Evolutionary conservation across 2,797 vertebrate species (phyloP), one percentile per base, ranked within the genome.

Genomic region (Adelosebastes latens): DNA sequence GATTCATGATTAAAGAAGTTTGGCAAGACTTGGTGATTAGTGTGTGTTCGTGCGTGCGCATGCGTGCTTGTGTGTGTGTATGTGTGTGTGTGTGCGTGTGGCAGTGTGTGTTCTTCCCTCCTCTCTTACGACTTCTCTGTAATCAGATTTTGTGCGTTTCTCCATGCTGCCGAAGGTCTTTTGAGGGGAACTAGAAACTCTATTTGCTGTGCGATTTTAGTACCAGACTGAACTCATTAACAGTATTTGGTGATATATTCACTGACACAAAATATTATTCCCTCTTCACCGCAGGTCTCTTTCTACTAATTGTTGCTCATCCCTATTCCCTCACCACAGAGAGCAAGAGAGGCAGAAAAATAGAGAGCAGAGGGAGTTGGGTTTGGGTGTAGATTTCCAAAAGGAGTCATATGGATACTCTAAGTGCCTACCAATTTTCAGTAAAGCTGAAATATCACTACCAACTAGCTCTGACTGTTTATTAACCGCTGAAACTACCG

Each of bases 1-100:
- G 79, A 84, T 53, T 49, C 52, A 66, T 81, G 72, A 84, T 86
- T 79, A 80, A 80, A 85, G 69, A 79, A 24, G 46, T 77, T 87
- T 73, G 42, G 69, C 24, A 58, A 55, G 66, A 66, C 63, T 73
- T 18, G 32, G 42, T 78, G 77, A 81, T 85, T 56, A 39, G 39
- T 59, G 53, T 67, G 59, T 49, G 65, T 66, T 22, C 56, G 59
- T 64, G 75, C 36, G 34, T 27, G 8, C 24, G 24, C 16, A 42
- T 14, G 31, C 52, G 56, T 70, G 68, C 52, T 55, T 13, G 46
- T 31, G 42, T 58, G 25, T 79, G 49, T 42, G 61, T 53, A 46
- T 59, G 58, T 10, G 27, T 58, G 63, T 60, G 70, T 58, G 72
- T 22, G 58, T 36, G 42, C 52, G 53, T 68, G 32, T 24, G 39